Evolutionary conservation across 2,888 invertebrate genomes (phyloP).

Genomic region (Dorcus parallelipipedus): DNA sequence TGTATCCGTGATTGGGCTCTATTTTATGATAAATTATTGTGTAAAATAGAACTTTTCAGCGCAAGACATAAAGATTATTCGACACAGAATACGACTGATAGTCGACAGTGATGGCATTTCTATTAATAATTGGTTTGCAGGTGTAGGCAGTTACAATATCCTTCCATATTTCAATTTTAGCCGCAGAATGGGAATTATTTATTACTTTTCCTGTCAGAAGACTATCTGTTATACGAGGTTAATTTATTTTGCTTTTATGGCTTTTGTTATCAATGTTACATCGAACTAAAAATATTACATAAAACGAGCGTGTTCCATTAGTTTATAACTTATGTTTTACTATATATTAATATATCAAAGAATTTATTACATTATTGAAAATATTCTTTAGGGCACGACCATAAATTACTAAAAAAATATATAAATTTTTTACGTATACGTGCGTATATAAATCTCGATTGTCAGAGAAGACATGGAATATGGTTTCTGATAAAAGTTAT

Average conservation of each 20-base stretch:
- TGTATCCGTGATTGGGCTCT: constrained; percentile 33
- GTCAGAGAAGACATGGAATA: too few species aligned
- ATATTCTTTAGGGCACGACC: background rate
- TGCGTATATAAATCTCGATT: too few species aligned
- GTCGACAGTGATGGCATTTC: constrained; percentile 4
- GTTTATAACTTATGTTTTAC: background rate
- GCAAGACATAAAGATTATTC: constrained; percentile 11
- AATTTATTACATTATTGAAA: background rate
- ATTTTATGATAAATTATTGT: constrained; percentile 36
- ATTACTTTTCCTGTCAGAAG: constrained; percentile 20
- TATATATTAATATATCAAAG: background rate
- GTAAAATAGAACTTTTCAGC: constrained; percentile 13
- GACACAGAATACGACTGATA: constrained; percentile 1
- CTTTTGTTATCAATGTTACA: constrained; percentile 1
- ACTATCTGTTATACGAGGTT: constrained; percentile 11
- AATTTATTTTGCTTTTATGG: constrained; percentile 24
- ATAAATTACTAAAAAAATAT: background rate
- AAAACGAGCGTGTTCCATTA: background rate
- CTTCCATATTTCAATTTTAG: constrained; percentile 6
- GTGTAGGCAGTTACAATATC: constrained; percentile 4
- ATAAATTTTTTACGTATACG: background rate
- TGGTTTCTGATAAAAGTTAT: too few species aligned
- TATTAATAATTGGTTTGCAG: constrained; percentile 5
- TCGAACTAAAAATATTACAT: background rate
- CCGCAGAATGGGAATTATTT: constrained; percentile 9